These are phyloP conservation scores for Polylopha cassiicola DNA, from an alignment of 2,888 invertebrate species.

Conservation along the genomic window DNA sequence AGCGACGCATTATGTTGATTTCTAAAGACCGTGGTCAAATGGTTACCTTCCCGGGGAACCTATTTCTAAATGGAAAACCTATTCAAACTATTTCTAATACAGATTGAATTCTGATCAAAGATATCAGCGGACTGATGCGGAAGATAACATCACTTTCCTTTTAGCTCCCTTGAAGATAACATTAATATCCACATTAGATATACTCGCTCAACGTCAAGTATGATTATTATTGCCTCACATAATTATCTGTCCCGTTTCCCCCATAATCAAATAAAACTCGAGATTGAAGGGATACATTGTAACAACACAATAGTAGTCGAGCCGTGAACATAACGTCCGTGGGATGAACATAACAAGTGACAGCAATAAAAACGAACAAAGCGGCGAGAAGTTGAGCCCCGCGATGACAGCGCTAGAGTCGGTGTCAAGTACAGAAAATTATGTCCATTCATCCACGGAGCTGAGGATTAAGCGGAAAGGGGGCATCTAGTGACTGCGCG, in stretches of 20 bases:
- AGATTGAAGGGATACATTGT: slow-evolving; percentile 18
- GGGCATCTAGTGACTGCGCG: slow-evolving; percentile 55
- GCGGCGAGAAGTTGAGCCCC: slow-evolving; percentile 46
- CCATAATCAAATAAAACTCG: slow-evolving; percentile 18
- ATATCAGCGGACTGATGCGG: no score
- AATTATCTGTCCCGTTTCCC: slow-evolving; percentile 6
- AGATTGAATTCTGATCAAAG: neutral
- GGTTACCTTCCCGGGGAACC: slow-evolving; percentile 5
- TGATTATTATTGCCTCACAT: slow-evolving; percentile 8
- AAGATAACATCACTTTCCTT: no score
- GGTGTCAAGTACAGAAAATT: slow-evolving; percentile 75
- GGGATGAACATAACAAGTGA: slow-evolving; percentile 38
- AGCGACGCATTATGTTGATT: slow-evolving; percentile 7
- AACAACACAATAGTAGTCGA: slow-evolving; percentile 17
- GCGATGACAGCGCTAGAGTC: slow-evolving; percentile 63
- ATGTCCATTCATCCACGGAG: slow-evolving; percentile 70
- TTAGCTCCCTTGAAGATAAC: no score
- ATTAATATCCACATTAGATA: no score
- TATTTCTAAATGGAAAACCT: slow-evolving; percentile 9
- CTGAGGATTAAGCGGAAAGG: slow-evolving; percentile 66
- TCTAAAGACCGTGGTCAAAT: slow-evolving; percentile 12
- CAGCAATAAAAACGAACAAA: slow-evolving; percentile 65
- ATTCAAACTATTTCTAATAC: slow-evolving; percentile 1
- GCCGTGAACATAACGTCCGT: slow-evolving; percentile 17
- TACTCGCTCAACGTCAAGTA: no score